Conservation (phyloP, 2,888 invertebrate species). For the Agrochola lota region DNA sequence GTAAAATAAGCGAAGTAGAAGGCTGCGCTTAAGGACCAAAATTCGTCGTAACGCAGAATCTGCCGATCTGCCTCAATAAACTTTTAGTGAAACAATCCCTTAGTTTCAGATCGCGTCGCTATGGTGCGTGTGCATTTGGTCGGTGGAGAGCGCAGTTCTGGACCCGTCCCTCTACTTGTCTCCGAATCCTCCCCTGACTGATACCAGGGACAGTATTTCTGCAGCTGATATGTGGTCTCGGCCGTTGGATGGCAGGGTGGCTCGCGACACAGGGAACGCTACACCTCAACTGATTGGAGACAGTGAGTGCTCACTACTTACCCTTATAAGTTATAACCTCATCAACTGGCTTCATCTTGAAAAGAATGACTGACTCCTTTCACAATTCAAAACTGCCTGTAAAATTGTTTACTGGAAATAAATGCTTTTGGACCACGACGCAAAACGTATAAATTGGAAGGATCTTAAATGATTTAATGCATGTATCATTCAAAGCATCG, state of each 20-base stretch:
- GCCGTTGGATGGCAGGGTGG: conserved; percentile 59
- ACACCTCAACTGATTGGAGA: conserved; percentile 32
- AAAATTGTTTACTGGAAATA: not conserved
- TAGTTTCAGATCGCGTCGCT: conserved; percentile 59
- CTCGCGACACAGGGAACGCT: conserved; percentile 42
- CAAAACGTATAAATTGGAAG: not conserved
- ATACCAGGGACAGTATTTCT: conserved; percentile 60
- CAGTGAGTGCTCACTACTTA: conserved; percentile 44
- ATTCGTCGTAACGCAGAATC: not conserved
- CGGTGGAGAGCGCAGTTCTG: conserved; percentile 73
- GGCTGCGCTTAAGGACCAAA: not conserved
- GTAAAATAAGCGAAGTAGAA: not conserved
- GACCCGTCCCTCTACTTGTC: conserved; percentile 84
- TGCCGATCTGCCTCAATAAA: not conserved
- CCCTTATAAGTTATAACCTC: not conserved
- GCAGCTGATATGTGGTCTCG: conserved; percentile 73
- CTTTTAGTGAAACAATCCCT: not conserved
- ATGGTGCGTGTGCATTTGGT: conserved; percentile 57
- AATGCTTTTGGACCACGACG: too few species aligned
- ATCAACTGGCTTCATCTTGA: not conserved
- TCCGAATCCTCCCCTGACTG: conserved; percentile 81
- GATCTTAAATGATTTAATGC: not conserved
- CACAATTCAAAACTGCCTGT: not conserved
- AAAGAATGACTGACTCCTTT: too few species aligned
- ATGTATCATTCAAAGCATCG: not conserved